Evolutionary conservation across 2,113 vertebrate species (phyloP).

Genomic region (Nanorana parkeri): DNA sequence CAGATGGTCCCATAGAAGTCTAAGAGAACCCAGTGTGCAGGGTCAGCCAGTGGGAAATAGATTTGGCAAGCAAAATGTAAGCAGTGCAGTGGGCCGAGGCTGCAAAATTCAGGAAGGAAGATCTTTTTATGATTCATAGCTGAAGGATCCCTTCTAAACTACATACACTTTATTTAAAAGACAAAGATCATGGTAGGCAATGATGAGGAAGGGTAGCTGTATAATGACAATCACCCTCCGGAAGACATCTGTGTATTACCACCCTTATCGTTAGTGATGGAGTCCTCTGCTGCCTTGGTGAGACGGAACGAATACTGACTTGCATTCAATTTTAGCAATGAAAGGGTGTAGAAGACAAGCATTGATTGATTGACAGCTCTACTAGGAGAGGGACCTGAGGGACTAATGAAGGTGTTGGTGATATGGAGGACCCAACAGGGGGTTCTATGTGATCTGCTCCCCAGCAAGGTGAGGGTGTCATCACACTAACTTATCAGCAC

Average conservation of each 20-base stretch:
- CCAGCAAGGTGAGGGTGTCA: slow-evolving; percentile 53
- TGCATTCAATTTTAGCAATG: neutral
- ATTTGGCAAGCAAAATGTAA: no score
- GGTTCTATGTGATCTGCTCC: slow-evolving; percentile 31
- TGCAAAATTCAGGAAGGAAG: no score
- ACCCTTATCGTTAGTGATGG: neutral
- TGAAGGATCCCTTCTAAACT: no score
- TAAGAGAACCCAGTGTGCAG: no score
- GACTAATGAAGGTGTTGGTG: slow-evolving; percentile 22
- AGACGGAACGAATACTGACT: neutral
- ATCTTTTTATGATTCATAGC: no score
- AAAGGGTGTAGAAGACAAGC: slow-evolving; percentile 34
- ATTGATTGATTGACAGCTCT: slow-evolving; percentile 29
- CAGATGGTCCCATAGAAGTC: no score
- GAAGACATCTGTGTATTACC: neutral
- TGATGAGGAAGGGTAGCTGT: no score
- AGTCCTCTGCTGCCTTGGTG: neutral
- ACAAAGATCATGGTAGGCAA: no score
- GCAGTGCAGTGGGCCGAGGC: no score
- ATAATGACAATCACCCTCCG: neutral
- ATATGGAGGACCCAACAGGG: slow-evolving; percentile 49
- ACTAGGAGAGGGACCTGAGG: slow-evolving; percentile 20
- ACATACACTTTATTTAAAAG: no score
- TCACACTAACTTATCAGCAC: slow-evolving; percentile 54
- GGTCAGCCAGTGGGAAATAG: no score